Conservation (phyloP, 2,113 vertebrate genomes). For the Meleagris gallopavo region DNA sequence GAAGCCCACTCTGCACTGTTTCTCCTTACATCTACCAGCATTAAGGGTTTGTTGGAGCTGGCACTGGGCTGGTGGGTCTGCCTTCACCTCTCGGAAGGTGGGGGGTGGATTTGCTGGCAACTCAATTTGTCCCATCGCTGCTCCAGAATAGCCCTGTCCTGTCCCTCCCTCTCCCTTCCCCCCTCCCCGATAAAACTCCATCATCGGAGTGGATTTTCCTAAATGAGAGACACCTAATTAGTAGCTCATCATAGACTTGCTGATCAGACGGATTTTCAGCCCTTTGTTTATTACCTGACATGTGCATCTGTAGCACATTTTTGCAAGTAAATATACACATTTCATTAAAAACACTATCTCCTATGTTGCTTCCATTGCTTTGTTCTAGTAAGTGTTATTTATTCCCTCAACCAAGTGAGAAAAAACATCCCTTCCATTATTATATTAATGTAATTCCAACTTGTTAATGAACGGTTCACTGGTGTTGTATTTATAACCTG, state of each 20-base stretch:
- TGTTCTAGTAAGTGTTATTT: constrained; percentile 23
- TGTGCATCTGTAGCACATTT: background rate
- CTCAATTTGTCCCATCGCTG: background rate
- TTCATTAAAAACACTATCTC: constrained; percentile 31
- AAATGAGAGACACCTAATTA: constrained; percentile 64
- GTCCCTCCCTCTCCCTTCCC: too few relatives aligned
- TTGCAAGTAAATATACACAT: constrained; percentile 46
- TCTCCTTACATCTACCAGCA: background rate
- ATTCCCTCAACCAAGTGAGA: background rate
- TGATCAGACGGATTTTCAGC: constrained; percentile 54
- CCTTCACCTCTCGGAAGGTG: background rate
- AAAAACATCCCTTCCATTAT: background rate
- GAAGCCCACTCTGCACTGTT: background rate
- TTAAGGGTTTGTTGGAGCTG: background rate
- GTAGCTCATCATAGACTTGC: constrained; percentile 49
- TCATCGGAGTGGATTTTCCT: background rate
- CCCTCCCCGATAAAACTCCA: background rate
- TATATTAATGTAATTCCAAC: constrained; percentile 19
- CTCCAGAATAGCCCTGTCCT: background rate
- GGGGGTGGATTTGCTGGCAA: background rate
- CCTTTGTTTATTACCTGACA: constrained; percentile 55
- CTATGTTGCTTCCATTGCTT: constrained; percentile 15
- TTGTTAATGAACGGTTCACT: constrained; percentile 1
- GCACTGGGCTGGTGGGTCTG: background rate
- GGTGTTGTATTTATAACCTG: background rate